A percentile compares a stretch with the other conserved stretches of the same genome.
Conservation (phyloP, 2,797 vertebrate genomes). For the Acestrorhynchus altus region DNA sequence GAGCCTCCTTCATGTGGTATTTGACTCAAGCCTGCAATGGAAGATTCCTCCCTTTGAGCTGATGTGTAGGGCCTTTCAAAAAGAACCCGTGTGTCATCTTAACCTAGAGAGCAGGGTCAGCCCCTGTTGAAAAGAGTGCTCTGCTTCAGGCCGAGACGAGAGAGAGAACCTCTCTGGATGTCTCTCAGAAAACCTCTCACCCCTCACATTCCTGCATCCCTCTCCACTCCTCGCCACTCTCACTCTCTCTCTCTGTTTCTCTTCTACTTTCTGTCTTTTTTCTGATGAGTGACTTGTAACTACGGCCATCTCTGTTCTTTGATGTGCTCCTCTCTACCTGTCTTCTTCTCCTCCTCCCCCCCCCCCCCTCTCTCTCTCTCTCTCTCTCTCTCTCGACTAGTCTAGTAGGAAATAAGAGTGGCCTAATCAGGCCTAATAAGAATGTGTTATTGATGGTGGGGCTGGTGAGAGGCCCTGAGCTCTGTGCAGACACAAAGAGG, state of each 20-base stretch:
- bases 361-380: background rate
- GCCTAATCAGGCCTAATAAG: conserved; percentile 71
- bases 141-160: conserved; percentile 47
- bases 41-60: conserved; percentile 60
- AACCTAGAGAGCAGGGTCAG: conserved; percentile 65
- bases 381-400: background rate
- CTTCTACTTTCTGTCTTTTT: conserved; percentile 34
- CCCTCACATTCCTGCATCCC: conserved; percentile 25
- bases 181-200: conserved; percentile 44
- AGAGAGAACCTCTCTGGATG: conserved; percentile 41
- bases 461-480: conserved; percentile 54
- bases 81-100: conserved; percentile 65
- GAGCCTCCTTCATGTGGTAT: conserved; percentile 39
- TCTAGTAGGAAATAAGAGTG: conserved; percentile 73
- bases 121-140: conserved; percentile 58
- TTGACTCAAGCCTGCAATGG: conserved; percentile 49
- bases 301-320: conserved; percentile 51
- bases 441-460: conserved; percentile 66
- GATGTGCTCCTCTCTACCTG: conserved; percentile 34
- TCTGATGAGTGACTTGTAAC: conserved; percentile 43
- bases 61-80: conserved; percentile 63
- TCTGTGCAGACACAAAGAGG: conserved; percentile 52
- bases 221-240: conserved; percentile 8
- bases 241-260: background rate
- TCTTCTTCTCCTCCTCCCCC: conserved; percentile 6